These are phyloP conservation scores for Ctenoplectra terminalis DNA, from an alignment of 1,140 invertebrate species.

Conservation along the genomic window DNA sequence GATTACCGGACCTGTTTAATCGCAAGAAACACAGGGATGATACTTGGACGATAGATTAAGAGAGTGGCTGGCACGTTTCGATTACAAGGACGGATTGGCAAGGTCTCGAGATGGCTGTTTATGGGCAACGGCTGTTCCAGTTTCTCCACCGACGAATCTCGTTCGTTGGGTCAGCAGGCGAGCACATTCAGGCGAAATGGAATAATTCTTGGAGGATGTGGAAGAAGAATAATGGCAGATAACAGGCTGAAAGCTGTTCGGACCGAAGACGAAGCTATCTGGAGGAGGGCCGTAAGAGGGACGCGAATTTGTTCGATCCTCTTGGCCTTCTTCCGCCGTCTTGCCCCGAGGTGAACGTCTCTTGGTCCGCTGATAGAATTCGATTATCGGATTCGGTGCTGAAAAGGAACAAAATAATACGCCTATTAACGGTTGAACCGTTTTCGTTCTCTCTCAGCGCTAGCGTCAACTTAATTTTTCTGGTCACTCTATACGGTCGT, in stretches of 20 bases:
- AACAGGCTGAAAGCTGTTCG: not conserved
- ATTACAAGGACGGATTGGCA: not conserved
- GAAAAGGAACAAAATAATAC: conserved; percentile 50
- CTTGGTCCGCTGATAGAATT: not conserved
- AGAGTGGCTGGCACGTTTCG: not conserved
- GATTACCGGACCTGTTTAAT: no score
- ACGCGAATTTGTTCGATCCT: conserved; percentile 22
- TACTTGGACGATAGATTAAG: not conserved
- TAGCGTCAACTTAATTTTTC: no score
- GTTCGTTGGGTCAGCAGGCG: not conserved
- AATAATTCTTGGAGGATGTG: not conserved
- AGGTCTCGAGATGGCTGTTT: not conserved
- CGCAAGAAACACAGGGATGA: not conserved
- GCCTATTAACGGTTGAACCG: no score
- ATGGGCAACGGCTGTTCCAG: conserved; percentile 21
- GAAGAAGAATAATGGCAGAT: not conserved
- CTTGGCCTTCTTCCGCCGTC: conserved; percentile 11
- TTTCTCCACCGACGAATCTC: not conserved
- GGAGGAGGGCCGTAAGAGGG: not conserved
- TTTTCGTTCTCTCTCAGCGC: no score
- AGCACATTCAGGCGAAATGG: not conserved
- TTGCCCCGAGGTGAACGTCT: conserved; percentile 18
- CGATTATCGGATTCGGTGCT: conserved; percentile 45
- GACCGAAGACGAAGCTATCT: not conserved
- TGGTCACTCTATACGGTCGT: no score